Percentiles rank a stretch among this genome's conserved stretches.
Conservation (phyloP, 2,797 vertebrate species). For the Gephyroberyx darwinii region DNA sequence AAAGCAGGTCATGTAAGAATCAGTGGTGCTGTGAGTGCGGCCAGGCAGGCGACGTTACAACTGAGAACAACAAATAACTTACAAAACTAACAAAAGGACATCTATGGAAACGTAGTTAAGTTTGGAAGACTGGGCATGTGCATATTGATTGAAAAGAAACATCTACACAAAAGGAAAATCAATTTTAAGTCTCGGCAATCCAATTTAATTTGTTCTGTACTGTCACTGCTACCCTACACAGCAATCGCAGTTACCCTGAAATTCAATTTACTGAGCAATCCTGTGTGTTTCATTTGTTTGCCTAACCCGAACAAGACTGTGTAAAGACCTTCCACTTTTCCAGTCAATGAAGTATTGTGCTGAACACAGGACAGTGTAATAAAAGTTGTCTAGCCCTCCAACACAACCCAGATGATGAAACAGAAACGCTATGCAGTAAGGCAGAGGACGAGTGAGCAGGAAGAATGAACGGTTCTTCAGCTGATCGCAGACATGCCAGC, state of each 20-base stretch:
- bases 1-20: slow-evolving; percentile 12
- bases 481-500: slow-evolving; percentile 29
- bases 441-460: neutral
- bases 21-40: neutral
- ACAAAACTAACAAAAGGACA: slow-evolving; percentile 9
- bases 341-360: slow-evolving; percentile 36
- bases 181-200: slow-evolving; percentile 23
- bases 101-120: slow-evolving; percentile 7
- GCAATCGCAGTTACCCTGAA: slow-evolving; percentile 25
- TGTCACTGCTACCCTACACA: slow-evolving; percentile 24
- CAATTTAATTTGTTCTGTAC: slow-evolving; percentile 32
- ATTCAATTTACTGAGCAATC: slow-evolving; percentile 53
- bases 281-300: slow-evolving; percentile 49
- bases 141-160: slow-evolving; percentile 33
- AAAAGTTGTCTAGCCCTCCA: slow-evolving; percentile 22
- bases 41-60: neutral
- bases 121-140: slow-evolving; percentile 7
- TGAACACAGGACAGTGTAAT: slow-evolving; percentile 25
- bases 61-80: neutral
- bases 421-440: slow-evolving; percentile 4
- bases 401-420: slow-evolving; percentile 28
- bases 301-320: slow-evolving; percentile 39
- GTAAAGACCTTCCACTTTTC: slow-evolving; percentile 37
- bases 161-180: slow-evolving; percentile 31
- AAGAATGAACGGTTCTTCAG: slow-evolving; percentile 31